phyloP scores from a whole-genome alignment of 2,113 vertebrate genomes.

The Aplodontia rufa region DNA sequence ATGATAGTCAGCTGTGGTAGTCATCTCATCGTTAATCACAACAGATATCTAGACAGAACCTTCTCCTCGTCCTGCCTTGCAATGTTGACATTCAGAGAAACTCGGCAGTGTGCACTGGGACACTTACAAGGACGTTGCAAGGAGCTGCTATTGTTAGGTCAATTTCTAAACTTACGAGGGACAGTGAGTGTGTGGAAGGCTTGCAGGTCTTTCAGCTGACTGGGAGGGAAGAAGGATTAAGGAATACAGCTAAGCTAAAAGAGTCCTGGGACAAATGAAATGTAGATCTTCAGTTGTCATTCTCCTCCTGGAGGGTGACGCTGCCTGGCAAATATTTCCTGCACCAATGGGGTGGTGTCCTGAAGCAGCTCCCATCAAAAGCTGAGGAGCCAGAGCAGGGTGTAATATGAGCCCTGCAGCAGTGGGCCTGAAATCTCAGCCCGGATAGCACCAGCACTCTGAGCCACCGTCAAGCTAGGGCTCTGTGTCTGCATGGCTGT shows the following conservation, averaged over 20 bases:
- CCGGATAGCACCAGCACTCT: background rate
- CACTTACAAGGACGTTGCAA: conserved; percentile 7
- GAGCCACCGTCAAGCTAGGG: background rate
- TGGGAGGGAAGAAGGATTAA: conserved; percentile 10
- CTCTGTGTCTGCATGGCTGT: background rate
- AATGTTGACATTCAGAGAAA: background rate
- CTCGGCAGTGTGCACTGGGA: background rate
- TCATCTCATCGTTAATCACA: background rate
- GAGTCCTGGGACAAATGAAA: conserved; percentile 34
- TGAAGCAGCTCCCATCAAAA: conserved; percentile 11
- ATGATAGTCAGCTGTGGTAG: background rate
- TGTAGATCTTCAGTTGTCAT: background rate
- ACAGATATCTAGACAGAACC: background rate
- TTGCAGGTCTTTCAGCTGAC: background rate
- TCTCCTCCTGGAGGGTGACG: conserved; percentile 5
- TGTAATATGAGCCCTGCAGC: conserved; percentile 40
- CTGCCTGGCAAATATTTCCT: conserved; percentile 62
- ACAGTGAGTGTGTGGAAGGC: background rate
- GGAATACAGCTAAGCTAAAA: background rate
- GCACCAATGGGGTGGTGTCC: conserved; percentile 13
- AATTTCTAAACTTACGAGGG: conserved; percentile 40
- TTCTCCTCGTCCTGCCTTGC: background rate
- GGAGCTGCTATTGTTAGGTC: background rate
- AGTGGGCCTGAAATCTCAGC: background rate
- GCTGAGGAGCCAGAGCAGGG: background rate